Conservation (phyloP, 2,113 vertebrate genomes). For the Dunckerocampus dactyliophorus region DNA sequence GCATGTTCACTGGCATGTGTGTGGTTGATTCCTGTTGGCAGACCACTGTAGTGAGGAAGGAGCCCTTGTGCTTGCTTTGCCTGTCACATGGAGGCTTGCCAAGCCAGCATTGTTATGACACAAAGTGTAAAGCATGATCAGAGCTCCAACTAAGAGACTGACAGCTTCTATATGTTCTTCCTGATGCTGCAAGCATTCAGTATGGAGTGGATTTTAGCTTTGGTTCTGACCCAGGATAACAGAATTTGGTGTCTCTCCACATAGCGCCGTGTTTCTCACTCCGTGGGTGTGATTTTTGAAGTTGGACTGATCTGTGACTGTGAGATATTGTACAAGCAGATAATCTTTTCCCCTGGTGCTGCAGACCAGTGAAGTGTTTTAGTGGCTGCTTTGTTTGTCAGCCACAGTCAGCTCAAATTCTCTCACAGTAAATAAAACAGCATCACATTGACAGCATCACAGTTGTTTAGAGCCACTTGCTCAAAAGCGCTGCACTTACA, state of each 20-base stretch:
- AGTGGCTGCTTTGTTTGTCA: constrained; percentile 6
- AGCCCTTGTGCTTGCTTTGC: constrained; percentile 29
- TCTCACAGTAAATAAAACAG: constrained; percentile 2
- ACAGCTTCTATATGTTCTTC: constrained; percentile 11
- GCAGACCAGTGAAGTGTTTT: not conserved
- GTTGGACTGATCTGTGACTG: constrained; percentile 8
- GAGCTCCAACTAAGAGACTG: not conserved
- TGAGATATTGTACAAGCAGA: constrained; percentile 4
- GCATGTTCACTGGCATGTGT: not conserved
- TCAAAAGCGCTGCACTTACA: not conserved
- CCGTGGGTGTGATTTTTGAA: constrained; percentile 6
- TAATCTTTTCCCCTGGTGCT: constrained; percentile 10
- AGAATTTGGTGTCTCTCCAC: not conserved
- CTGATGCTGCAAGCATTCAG: not conserved
- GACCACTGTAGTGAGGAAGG: constrained; percentile 38
- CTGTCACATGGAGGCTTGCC: not conserved
- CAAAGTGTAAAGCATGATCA: not conserved
- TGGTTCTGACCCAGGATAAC: not conserved
- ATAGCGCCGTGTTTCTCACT: not conserved
- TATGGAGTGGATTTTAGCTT: not conserved
- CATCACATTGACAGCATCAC: not conserved
- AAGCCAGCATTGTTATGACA: not conserved
- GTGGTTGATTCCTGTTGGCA: constrained; percentile 30
- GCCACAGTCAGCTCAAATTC: constrained; percentile 4
- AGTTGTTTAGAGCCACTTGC: not conserved